Base-by-base conservation (phyloP, 2,888 invertebrate species). In the Boloria selene region DNA sequence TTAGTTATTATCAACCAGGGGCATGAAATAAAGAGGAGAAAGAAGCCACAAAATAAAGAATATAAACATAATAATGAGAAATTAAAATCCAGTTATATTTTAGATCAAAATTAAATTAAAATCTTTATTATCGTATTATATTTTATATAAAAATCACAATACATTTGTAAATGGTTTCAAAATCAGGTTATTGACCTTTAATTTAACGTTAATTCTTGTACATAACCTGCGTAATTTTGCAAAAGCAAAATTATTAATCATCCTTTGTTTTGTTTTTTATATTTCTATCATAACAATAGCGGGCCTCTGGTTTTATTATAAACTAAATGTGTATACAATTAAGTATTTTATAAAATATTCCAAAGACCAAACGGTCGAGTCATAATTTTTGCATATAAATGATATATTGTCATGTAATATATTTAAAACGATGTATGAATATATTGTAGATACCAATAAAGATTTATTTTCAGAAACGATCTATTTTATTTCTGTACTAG, bases 401-500 rank as follows among this genome's bases (percentile, higher is more conserved):
- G 72, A 78, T 77, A 82, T 85, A 83, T 84, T 86, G 79, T 85
- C 80, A 84, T 88, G 84, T 88, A 88, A 87, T 83, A 85, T 87
- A 88, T 85, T 86, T 84, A 85, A 78, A 80, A 79, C 80, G 76
- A 84, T 85, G 80, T 86, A 85, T 81, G 79, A 83, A 83, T 84
- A 82, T 86, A 87, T 83, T 90, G 89, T 90, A 91, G 88, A 90
- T 90, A 90, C 79, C 81, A 85, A 87, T 87, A 88, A 88, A 90
- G 81, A 77, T 84, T 84, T 86, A 85, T 87, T 88, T 85, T 79
- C 75, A 73, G 50, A 64, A 51, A 70, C n/a, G 18, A 59, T 65
- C 58, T 66, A 70, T 67, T 65, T 59, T 74, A 73, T 73, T 68
- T 68, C 64, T 71, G 49, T 16, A 22, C 22, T 16, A 42, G 18